phyloP scores from a whole-genome alignment of 1,140 invertebrate species.

The Bombus pyrosoma region DNA sequence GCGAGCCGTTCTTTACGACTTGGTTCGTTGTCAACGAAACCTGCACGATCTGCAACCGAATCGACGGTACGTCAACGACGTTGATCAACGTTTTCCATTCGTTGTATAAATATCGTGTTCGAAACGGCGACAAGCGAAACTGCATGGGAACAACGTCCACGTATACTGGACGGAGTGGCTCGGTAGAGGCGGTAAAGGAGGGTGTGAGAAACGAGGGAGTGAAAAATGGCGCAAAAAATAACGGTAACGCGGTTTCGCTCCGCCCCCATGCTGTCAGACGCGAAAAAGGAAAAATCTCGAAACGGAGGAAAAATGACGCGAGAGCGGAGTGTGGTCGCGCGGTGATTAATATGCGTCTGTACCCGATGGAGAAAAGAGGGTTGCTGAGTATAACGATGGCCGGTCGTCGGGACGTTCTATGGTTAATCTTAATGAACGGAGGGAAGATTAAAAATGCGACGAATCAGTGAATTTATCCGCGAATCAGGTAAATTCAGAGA shows the following conservation, averaged over 20 bases:
- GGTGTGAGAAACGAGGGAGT: not conserved
- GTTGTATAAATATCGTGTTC: constrained; percentile 31
- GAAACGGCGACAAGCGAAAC: not conserved
- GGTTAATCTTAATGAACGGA: constrained; percentile 43
- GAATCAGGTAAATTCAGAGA: not conserved
- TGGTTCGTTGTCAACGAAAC: constrained; percentile 96
- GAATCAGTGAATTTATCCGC: not conserved
- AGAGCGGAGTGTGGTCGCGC: constrained; percentile 8
- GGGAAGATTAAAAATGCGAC: constrained; percentile 25
- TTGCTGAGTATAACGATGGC: constrained; percentile 20
- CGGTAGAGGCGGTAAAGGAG: not conserved
- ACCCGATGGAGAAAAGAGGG: not conserved
- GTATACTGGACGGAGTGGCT: not conserved
- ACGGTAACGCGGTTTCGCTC: not conserved
- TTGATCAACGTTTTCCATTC: constrained; percentile 19
- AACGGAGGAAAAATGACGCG: constrained; percentile 28
- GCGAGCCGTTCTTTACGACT: constrained; percentile 86
- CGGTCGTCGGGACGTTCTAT: constrained; percentile 6
- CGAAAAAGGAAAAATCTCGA: constrained; percentile 3
- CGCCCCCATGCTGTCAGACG: not conserved
- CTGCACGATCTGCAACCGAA: constrained; percentile 88
- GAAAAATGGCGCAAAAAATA: constrained; percentile 30
- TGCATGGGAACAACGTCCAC: not conserved
- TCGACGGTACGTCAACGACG: constrained; percentile 62
- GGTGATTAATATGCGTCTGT: constrained; percentile 40